phyloP scores from a whole-genome alignment of 1,140 invertebrate genomes.

The Formica exsecta region DNA sequence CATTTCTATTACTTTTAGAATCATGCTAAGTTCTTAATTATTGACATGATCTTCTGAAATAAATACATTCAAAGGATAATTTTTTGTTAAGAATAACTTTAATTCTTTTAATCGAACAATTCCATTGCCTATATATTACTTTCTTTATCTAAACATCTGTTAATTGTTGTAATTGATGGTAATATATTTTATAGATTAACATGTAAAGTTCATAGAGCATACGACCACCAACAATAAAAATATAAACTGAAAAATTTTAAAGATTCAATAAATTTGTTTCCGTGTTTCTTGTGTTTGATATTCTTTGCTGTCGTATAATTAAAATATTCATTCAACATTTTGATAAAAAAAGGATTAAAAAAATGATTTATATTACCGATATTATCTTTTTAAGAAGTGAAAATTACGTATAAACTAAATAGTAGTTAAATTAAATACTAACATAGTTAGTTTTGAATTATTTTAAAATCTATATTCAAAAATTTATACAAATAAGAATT shows the following conservation, averaged over 20 bases:
- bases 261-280: conserved; percentile 3
- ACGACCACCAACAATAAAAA: conserved; percentile 9
- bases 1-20: neutral
- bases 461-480: too few relatives aligned
- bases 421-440: too few relatives aligned
- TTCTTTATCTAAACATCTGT: neutral
- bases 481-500: too few relatives aligned
- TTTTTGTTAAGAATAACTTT: neutral
- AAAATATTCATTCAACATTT: too few relatives aligned
- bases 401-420: too few relatives aligned
- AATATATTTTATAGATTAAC: conserved; percentile 26
- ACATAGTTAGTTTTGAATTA: too few relatives aligned
- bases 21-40: conserved; percentile 16
- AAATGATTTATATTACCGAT: too few relatives aligned
- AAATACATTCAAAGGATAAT: conserved; percentile 5
- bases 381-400: too few relatives aligned
- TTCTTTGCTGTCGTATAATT: neutral
- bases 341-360: too few relatives aligned
- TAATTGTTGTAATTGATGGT: conserved; percentile 11
- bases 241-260: conserved; percentile 28
- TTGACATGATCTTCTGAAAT: conserved; percentile 16
- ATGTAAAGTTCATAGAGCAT: conserved; percentile 4
- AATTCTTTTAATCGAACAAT: conserved; percentile 5
- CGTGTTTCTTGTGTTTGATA: neutral
- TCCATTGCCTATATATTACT: neutral